phyloP scores from a whole-genome alignment of 2,797 vertebrate genomes.

The Tympanoctomys barrerae region DNA sequence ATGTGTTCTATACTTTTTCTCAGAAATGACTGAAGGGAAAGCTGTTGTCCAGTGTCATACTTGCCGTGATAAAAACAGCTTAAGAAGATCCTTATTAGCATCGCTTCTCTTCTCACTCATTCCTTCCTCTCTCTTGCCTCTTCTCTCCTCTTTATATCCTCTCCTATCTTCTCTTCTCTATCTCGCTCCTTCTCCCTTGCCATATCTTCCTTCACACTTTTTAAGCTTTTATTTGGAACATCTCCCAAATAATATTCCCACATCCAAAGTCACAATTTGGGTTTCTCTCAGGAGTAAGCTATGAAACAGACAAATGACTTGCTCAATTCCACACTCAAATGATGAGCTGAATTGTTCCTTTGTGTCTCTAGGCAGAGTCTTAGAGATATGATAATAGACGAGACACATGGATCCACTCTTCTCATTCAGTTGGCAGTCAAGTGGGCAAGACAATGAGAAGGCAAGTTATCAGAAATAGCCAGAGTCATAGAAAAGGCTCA shows the following conservation, averaged over 20 bases:
- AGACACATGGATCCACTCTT: not conserved
- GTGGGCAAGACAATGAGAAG: not conserved
- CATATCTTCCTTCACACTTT: not conserved
- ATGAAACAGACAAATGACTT: not conserved
- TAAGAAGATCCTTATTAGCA: not conserved
- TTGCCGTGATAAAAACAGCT: not conserved
- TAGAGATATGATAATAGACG: not conserved
- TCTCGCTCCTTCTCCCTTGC: not conserved
- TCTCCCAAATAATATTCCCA: not conserved
- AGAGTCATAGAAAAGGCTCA: too few relatives aligned
- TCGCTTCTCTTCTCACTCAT: not conserved
- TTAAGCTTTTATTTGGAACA: not conserved
- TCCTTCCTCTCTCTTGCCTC: not conserved
- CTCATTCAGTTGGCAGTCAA: not conserved
- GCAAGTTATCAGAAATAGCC: not conserved
- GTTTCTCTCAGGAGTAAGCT: not conserved
- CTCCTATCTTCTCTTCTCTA: not conserved
- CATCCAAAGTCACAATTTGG: not conserved
- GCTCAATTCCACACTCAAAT: not conserved
- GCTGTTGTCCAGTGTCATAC: fast-evolving
- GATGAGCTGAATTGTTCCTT: not conserved
- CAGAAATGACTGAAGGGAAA: not conserved
- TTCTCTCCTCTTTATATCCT: not conserved
- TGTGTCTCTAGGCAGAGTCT: not conserved
- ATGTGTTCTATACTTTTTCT: not conserved